These are phyloP conservation scores for Onychomys arenicola DNA, from an alignment of 2,797 vertebrate species.

Conservation along the genomic window DNA sequence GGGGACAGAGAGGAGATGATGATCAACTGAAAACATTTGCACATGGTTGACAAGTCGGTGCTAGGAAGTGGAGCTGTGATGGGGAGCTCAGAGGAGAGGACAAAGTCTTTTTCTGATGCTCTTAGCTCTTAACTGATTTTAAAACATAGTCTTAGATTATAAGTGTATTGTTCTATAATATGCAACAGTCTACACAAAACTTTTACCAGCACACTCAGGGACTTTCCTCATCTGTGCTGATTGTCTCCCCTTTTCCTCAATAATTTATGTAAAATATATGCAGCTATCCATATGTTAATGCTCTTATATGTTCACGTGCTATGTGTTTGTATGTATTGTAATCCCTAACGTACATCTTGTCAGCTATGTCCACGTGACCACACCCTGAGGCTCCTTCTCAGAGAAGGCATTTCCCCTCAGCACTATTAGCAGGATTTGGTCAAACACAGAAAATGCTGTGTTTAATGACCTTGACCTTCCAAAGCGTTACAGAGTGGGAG, in stretches of 20 bases:
- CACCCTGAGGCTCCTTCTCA: neutral
- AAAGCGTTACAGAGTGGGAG: neutral
- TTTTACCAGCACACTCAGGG: neutral
- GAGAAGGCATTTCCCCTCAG: neutral
- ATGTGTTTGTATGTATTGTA: neutral
- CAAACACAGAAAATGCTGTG: neutral
- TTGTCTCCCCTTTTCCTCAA: neutral
- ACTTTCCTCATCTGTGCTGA: neutral
- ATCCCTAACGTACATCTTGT: neutral
- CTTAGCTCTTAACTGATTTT: conserved; percentile 51
- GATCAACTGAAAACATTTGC: neutral
- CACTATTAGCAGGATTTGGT: neutral
- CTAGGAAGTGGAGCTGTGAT: neutral
- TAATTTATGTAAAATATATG: neutral
- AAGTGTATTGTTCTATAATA: neutral
- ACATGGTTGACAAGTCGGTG: neutral
- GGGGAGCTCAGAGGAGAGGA: neutral
- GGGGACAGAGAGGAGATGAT: neutral
- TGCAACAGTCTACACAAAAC: neutral
- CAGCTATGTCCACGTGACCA: neutral
- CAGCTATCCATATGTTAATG: neutral
- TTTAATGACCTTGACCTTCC: neutral
- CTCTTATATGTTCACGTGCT: neutral
- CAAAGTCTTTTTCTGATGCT: neutral
- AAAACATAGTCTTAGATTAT: neutral